phyloP scores from a whole-genome alignment of 2,113 vertebrate genomes.

The Pygoscelis adeliae region DNA sequence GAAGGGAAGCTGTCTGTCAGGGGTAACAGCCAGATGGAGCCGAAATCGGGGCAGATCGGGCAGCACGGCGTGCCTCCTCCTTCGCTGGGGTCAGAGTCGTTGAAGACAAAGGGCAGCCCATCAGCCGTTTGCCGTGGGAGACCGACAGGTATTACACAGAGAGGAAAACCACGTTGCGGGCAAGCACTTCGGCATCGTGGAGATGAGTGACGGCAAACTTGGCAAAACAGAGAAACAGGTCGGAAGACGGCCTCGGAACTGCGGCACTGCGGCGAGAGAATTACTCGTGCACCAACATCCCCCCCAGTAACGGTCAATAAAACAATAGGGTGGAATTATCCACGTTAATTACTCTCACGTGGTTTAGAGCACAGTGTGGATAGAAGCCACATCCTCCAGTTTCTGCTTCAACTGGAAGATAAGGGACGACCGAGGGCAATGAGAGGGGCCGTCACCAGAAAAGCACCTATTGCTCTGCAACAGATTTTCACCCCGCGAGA shows the following conservation, averaged over 20 bases:
- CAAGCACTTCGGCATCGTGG: neutral
- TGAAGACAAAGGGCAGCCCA: neutral
- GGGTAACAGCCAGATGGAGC: neutral
- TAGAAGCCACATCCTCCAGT: neutral
- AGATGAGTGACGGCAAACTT: neutral
- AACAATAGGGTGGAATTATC: fast-evolving
- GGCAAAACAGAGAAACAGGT: neutral
- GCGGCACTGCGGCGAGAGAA: fast-evolving
- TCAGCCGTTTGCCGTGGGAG: neutral
- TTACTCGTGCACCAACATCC: too few species aligned
- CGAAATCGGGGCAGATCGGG: neutral
- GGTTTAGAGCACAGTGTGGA: neutral
- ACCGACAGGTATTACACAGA: fast-evolving
- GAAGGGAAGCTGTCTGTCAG: neutral
- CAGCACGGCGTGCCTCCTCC: neutral
- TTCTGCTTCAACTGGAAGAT: neutral
- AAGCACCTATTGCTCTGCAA: neutral
- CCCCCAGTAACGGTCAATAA: neutral
- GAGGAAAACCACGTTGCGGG: neutral
- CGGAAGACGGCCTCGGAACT: neutral
- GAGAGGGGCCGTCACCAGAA: neutral
- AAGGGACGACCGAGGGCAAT: neutral
- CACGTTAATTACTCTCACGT: fast-evolving
- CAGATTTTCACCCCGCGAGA: fast-evolving
- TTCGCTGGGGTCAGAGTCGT: neutral